A percentile compares a stretch with the other conserved stretches of the same genome.
These are phyloP conservation scores for Parnassius glacialis DNA, from an alignment of 2,888 invertebrate genomes.

Conservation along the genomic window DNA sequence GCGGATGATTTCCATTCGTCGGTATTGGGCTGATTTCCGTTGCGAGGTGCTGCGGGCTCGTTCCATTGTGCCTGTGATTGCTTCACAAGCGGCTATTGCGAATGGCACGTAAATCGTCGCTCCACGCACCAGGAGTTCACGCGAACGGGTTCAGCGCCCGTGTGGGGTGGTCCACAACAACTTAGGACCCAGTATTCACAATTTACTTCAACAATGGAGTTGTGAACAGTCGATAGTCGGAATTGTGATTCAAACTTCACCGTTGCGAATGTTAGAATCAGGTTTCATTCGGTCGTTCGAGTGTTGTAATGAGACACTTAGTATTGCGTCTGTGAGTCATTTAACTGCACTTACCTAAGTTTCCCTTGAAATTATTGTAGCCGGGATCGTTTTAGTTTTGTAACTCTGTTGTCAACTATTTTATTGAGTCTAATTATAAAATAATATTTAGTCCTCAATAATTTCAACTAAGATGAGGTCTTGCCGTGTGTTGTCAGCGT, in stretches of 20 bases:
- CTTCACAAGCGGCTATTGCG: constrained; percentile 46
- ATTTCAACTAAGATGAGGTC: too few relatives aligned
- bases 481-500: too few relatives aligned
- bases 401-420: not conserved
- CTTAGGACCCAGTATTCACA: constrained; percentile 8
- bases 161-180: constrained; percentile 48
- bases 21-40: constrained; percentile 44
- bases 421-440: not conserved
- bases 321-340: constrained; percentile 22
- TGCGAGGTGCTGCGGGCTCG: constrained; percentile 34
- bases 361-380: not conserved
- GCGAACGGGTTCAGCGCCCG: constrained; percentile 51
- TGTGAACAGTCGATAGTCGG: not conserved
- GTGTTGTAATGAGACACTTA: constrained; percentile 23
- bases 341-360: constrained; percentile 15
- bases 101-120: constrained; percentile 54
- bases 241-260: constrained; percentile 8
- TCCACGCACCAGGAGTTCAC: constrained; percentile 15
- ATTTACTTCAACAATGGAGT: not conserved
- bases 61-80: constrained; percentile 42
- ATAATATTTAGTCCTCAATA: too few relatives aligned
- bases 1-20: constrained; percentile 23
- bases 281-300: constrained; percentile 21
- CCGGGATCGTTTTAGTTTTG: not conserved
- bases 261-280: constrained; percentile 4